A percentile compares a stretch with the other conserved stretches of the same genome.
Evolutionary conservation across 2,797 vertebrate species (phyloP).

Genomic region (Bovichtus diacanthus): DNA sequence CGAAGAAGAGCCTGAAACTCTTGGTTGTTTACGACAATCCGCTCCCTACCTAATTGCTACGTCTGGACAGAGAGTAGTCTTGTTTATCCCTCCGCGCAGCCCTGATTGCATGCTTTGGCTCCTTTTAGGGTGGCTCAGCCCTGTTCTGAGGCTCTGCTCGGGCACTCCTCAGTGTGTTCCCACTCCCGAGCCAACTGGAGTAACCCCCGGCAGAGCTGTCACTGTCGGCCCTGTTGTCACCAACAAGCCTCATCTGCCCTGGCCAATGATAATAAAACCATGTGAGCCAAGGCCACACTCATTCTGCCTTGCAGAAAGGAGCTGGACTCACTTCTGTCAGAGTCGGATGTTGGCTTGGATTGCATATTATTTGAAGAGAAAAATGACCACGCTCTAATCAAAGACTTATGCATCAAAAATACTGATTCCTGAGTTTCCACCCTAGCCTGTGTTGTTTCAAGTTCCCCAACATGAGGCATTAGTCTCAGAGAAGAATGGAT

Average conservation of each 20-base stretch:
- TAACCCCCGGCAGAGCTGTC: conserved; percentile 60
- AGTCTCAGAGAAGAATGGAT: conserved; percentile 24
- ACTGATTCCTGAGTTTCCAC: background rate
- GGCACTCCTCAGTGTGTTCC: conserved; percentile 57
- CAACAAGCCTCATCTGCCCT: conserved; percentile 58
- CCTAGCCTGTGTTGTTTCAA: background rate
- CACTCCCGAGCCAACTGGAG: conserved; percentile 57
- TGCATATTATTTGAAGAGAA: conserved; percentile 13
- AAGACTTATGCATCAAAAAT: conserved; percentile 12
- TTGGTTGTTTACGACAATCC: conserved; percentile 70
- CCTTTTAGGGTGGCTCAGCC: conserved; percentile 70
- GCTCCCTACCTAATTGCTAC: conserved; percentile 74
- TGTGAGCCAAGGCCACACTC: conserved; percentile 17
- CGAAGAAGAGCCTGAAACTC: conserved; percentile 51
- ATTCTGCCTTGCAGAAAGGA: conserved; percentile 33
- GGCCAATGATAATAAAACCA: conserved; percentile 47
- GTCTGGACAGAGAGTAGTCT: conserved; percentile 73
- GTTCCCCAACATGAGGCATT: background rate
- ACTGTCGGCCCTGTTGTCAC: conserved; percentile 53
- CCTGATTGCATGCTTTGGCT: conserved; percentile 81
- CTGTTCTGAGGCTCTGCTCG: conserved; percentile 61
- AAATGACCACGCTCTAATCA: conserved; percentile 16
- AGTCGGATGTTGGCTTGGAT: conserved; percentile 4
- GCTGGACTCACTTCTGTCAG: conserved; percentile 49
- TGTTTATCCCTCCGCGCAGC: conserved; percentile 71